These are phyloP conservation scores for Heliconius melpomene DNA, from an alignment of 1,140 invertebrate genomes.

Conservation along the genomic window DNA sequence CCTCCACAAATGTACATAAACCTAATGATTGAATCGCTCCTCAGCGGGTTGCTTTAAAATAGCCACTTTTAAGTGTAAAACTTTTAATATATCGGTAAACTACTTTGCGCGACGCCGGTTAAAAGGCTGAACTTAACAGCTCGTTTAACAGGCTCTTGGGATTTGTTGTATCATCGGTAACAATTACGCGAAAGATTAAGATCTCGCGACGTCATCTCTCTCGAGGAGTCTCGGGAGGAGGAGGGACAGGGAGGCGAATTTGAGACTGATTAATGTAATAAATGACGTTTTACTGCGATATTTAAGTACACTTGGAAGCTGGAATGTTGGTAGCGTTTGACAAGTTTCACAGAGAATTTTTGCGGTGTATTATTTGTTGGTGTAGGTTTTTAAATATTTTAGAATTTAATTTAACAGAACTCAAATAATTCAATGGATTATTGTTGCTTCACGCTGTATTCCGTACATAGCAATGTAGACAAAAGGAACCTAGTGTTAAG, in stretches of 20 bases:
- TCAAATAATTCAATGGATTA: background rate
- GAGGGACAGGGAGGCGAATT: slow-evolving; percentile 39
- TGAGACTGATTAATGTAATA: slow-evolving; percentile 50
- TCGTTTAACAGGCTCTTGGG: slow-evolving; percentile 60
- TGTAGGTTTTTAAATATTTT: background rate
- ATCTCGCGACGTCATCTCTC: slow-evolving; percentile 55
- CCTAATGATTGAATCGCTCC: background rate
- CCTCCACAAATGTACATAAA: background rate
- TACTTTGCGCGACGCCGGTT: slow-evolving; percentile 34
- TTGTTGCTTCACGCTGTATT: background rate
- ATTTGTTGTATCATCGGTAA: slow-evolving; percentile 56
- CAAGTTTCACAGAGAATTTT: background rate
- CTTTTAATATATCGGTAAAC: slow-evolving; percentile 24
- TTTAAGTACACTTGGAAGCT: slow-evolving; percentile 6
- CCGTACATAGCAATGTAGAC: no score
- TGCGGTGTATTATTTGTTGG: background rate
- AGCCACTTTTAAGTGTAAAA: slow-evolving; percentile 2
- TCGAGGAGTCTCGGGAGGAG: slow-evolving; percentile 38
- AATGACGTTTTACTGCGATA: slow-evolving; percentile 38
- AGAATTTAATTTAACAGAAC: background rate
- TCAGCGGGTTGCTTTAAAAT: background rate
- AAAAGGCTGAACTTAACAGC: slow-evolving; percentile 65
- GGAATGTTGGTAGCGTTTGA: slow-evolving; percentile 7
- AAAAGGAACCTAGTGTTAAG: no score
- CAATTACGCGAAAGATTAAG: slow-evolving; percentile 67